These are phyloP conservation scores for Lindbergichthys nudifrons DNA, from an alignment of 2,797 vertebrate species.

Conservation along the genomic window DNA sequence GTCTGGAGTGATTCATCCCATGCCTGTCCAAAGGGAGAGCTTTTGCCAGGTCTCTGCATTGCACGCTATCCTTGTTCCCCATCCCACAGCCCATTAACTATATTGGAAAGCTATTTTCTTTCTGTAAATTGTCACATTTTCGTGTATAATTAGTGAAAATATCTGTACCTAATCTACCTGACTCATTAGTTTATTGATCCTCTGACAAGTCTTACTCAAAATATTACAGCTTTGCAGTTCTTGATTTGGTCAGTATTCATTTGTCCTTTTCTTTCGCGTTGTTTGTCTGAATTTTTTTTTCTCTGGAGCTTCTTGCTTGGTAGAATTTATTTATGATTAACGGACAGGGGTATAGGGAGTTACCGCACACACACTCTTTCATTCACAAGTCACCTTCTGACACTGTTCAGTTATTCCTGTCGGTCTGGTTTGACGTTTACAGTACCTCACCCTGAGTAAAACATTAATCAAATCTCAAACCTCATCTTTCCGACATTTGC, in stretches of 20 bases:
- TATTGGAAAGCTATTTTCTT: slow-evolving; percentile 57
- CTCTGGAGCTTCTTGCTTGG: slow-evolving; percentile 36
- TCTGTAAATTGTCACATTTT: slow-evolving; percentile 50
- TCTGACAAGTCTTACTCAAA: slow-evolving; percentile 40
- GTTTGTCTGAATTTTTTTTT: slow-evolving; percentile 37
- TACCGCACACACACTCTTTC: slow-evolving; percentile 30
- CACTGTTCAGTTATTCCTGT: slow-evolving; percentile 67
- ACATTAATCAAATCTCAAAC: slow-evolving; percentile 73
- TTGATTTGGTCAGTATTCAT: slow-evolving; percentile 62
- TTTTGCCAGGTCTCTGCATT: slow-evolving; percentile 77
- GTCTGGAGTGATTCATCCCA: slow-evolving; percentile 83
- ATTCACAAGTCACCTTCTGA: slow-evolving; percentile 64
- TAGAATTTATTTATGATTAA: slow-evolving; percentile 53
- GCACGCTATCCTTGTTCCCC: slow-evolving; percentile 77
- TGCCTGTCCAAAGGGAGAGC: slow-evolving; percentile 72
- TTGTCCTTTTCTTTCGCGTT: slow-evolving; percentile 45
- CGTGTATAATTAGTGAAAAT: slow-evolving; percentile 40
- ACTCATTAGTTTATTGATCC: slow-evolving; percentile 50
- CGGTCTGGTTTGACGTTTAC: slow-evolving; percentile 72
- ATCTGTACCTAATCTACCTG: slow-evolving; percentile 37
- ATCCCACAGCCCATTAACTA: slow-evolving; percentile 69
- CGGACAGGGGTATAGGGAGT: slow-evolving; percentile 40
- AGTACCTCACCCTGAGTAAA: slow-evolving; percentile 71
- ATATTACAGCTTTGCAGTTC: slow-evolving; percentile 43
- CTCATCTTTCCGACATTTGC: slow-evolving; percentile 56